Percentiles rank a stretch among this genome's conserved stretches.
These are phyloP conservation scores for Xestia c-nigrum DNA, from an alignment of 2,888 invertebrate genomes.

Conservation along the genomic window DNA sequence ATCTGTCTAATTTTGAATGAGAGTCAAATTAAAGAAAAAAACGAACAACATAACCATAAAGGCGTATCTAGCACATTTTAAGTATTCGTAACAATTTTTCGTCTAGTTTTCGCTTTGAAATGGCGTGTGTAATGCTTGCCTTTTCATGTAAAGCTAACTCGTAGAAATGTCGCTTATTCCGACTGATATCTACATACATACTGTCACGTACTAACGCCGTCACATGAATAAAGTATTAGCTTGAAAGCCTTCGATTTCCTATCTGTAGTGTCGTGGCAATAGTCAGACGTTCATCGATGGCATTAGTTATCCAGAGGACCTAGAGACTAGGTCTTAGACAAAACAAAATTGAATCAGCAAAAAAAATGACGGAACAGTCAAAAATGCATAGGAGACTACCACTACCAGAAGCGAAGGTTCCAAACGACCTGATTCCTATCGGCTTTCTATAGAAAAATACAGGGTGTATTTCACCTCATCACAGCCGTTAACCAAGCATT, in stretches of 20 bases:
- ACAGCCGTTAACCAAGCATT: no score
- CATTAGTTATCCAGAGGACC: background rate
- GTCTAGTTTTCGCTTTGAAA: slow-evolving; percentile 2
- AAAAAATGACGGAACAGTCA: background rate
- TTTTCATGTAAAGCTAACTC: slow-evolving; percentile 21
- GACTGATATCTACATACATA: background rate
- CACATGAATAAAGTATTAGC: slow-evolving; percentile 51
- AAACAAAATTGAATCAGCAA: background rate
- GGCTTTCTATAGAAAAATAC: no score
- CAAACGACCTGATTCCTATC: no score
- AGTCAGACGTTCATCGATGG: background rate
- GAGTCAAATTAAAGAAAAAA: background rate
- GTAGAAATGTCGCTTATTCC: slow-evolving; percentile 22
- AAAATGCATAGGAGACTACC: no score
- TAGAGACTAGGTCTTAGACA: background rate
- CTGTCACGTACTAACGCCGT: slow-evolving; percentile 17
- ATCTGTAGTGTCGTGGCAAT: slow-evolving; percentile 1
- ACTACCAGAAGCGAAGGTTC: no score
- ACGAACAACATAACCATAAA: background rate
- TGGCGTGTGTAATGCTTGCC: slow-evolving; percentile 22
- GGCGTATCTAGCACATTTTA: background rate
- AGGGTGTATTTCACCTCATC: no score
- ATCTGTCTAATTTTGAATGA: no score
- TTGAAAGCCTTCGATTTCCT: slow-evolving; percentile 18
- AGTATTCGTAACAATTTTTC: background rate